Conservation (phyloP, 2,113 vertebrate species). For the Istiophorus platypterus region DNA sequence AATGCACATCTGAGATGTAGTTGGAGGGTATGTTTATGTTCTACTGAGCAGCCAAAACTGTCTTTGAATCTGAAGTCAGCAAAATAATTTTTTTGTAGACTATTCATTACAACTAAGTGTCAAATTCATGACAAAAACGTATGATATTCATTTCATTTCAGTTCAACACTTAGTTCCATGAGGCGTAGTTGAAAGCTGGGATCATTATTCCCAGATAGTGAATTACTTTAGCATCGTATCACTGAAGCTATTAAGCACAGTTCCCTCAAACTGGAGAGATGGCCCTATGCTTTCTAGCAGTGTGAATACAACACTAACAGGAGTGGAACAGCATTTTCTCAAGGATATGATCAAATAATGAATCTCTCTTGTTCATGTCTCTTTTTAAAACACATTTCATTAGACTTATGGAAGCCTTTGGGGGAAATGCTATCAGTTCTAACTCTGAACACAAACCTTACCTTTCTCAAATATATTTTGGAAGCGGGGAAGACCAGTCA, state of each 20-base stretch:
- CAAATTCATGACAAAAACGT: too few relatives aligned
- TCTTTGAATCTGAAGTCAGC: too few relatives aligned
- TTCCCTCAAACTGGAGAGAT: background rate
- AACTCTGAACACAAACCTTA: constrained; percentile 29
- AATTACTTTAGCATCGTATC: background rate
- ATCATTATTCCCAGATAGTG: background rate
- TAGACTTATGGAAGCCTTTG: too few relatives aligned
- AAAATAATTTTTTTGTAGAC: too few relatives aligned
- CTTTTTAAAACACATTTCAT: background rate
- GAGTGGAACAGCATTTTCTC: too few relatives aligned
- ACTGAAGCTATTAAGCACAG: background rate
- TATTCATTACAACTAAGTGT: too few relatives aligned
- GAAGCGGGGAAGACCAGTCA: constrained; percentile 43
- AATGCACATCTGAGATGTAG: too few relatives aligned
- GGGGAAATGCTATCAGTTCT: background rate
- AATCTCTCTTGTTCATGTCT: background rate
- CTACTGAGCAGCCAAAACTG: too few relatives aligned
- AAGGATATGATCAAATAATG: too few relatives aligned
- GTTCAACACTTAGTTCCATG: too few relatives aligned
- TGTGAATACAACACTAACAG: background rate
- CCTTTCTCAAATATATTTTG: constrained; percentile 48
- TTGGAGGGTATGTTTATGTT: too few relatives aligned
- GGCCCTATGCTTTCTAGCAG: background rate
- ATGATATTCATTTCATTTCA: too few relatives aligned
- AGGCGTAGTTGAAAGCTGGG: background rate